Evolutionary conservation across 2,797 vertebrate species (phyloP), one percentile per base, ranked within the genome.

Genomic region (Girardinus metallicus): DNA sequence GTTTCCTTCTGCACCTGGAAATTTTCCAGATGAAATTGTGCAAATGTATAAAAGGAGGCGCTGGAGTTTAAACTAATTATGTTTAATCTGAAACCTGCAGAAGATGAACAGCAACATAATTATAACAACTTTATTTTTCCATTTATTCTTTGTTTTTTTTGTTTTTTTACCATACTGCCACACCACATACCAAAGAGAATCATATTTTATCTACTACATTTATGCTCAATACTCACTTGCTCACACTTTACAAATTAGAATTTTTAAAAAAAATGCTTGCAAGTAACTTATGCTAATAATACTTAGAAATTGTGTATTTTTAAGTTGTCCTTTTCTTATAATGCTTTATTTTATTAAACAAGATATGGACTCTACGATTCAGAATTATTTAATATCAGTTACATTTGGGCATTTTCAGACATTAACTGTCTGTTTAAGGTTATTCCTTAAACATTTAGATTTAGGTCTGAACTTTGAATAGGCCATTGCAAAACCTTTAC

Each of bases 1-100:
- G 60, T 78, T 84, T 55, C 39, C 66, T 82, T 64, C 55, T 9
- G 34, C 21, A 31, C 85, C 36, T 21, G 10, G 73, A 83, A 73
- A 77, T 12, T 46, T 13, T 72, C 10, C 9, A 15, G 4, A 29
- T 53, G 29, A 76, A 46, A 70, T 12, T 18, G 4, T 51, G 7
- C 8, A 49, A n/a, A 10, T 39, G 5, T 34, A 46, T 31, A 15
- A 43, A 4, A 6, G 34, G n/a, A 57, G 53, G 34, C 0, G 0
- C 34, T 68, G 36, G 1, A 68, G 18, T 23, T 41, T 7, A 64
- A 36, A 64, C 60, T 31, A 60, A 60, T 7, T 13, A 6, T 60
- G 5, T 31, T 31, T 60, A 12, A 60, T 31, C 57, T 60, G 31
- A 36, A 64, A 64, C 34, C 16, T 21, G 16, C 5, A 64, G 9